Percentiles rank a stretch among this genome's conserved stretches.
Evolutionary conservation across 2,888 invertebrate genomes (phyloP).

Genomic region (Alsophila aescularia): DNA sequence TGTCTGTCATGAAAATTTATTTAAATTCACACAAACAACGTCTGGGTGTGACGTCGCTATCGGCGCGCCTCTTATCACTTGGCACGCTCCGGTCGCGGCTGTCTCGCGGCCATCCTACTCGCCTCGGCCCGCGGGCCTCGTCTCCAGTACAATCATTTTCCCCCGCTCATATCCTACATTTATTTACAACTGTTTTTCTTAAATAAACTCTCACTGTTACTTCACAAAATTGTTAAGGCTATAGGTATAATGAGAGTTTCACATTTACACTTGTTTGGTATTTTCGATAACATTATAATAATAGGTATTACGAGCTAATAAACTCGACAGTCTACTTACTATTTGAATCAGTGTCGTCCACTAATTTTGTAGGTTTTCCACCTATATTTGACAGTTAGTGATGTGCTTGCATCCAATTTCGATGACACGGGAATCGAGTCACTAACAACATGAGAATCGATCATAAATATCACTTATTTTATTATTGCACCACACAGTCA

Average conservation of each 20-base stretch:
- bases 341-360: slow-evolving; percentile 81
- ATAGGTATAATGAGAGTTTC: not conserved
- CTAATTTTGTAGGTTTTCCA: slow-evolving; percentile 77
- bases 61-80: slow-evolving; percentile 84
- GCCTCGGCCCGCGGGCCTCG: slow-evolving; percentile 69
- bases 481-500: slow-evolving; percentile 69
- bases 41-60: slow-evolving; percentile 84
- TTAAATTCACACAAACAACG: slow-evolving; percentile 85
- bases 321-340: slow-evolving; percentile 76
- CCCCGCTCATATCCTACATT: slow-evolving; percentile 51
- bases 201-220: slow-evolving; percentile 20
- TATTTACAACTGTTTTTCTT: slow-evolving; percentile 42
- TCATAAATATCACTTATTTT: slow-evolving; percentile 63
- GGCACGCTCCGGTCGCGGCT: slow-evolving; percentile 81
- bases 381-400: slow-evolving; percentile 75
- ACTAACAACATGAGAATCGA: slow-evolving; percentile 63
- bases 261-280: slow-evolving; percentile 9
- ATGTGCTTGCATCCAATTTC: slow-evolving; percentile 65
- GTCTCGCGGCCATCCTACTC: slow-evolving; percentile 74
- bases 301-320: slow-evolving; percentile 14
- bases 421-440: slow-evolving; percentile 68
- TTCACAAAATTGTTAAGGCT: slow-evolving; percentile 9
- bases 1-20: slow-evolving; percentile 85
- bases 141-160: slow-evolving; percentile 68
- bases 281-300: slow-evolving; percentile 1